Conservation (phyloP, 37 sponge, comb jelly and placozoan species). For the Bolinopsis microptera region DNA sequence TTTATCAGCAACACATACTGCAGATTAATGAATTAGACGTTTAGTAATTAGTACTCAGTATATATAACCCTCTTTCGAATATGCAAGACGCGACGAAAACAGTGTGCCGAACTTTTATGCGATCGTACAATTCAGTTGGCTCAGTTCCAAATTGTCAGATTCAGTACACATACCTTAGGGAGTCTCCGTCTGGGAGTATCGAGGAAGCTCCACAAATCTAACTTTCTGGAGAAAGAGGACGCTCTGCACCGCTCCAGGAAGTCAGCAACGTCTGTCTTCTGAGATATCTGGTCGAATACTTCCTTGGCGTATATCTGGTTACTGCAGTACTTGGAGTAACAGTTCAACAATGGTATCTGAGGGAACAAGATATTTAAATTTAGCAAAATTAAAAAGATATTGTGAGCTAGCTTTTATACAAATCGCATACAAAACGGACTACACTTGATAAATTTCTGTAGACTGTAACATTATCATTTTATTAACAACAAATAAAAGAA, state of each 20-base stretch:
- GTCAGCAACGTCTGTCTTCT: conserved; percentile 24
- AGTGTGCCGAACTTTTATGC: too few relatives aligned
- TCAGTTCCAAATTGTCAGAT: too few relatives aligned
- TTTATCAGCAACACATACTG: conserved; percentile 57
- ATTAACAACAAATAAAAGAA: not conserved
- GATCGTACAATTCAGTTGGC: too few relatives aligned
- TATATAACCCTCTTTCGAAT: too few relatives aligned
- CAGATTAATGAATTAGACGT: not conserved
- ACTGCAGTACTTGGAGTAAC: conserved; percentile 57
- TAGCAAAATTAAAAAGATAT: not conserved
- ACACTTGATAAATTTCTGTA: too few relatives aligned
- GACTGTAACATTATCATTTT: too few relatives aligned
- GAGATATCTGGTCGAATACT: conserved; percentile 17
- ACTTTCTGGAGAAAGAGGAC: conserved; percentile 37
- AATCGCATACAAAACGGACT: too few relatives aligned
- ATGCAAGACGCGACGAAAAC: too few relatives aligned
- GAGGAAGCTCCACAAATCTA: conserved; percentile 58
- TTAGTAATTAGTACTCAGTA: too few relatives aligned
- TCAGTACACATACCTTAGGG: conserved; percentile 52
- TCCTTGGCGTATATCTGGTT: conserved; percentile 66
- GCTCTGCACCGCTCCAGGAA: conserved; percentile 53
- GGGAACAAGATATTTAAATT: not conserved
- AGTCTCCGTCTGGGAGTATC: conserved; percentile 11
- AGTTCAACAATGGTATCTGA: conserved; percentile 37
- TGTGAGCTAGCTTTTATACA: too few relatives aligned